Evolutionary conservation across 2,113 vertebrate species (phyloP).

Genomic region (Nannospalax galili): DNA sequence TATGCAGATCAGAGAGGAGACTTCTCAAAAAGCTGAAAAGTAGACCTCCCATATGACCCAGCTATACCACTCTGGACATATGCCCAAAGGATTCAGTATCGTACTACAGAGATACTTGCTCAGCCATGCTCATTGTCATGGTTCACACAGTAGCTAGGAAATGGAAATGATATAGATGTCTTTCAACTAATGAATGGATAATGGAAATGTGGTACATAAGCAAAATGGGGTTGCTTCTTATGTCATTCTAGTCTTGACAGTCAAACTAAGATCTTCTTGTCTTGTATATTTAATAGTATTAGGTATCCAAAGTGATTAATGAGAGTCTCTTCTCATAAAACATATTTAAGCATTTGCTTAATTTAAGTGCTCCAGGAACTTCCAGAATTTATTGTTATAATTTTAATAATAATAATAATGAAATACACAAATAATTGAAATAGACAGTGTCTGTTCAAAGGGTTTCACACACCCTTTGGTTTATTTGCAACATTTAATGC

Average conservation of each 20-base stretch:
- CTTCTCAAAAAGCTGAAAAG: too few relatives aligned
- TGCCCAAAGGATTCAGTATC: too few relatives aligned
- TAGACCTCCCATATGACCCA: too few relatives aligned
- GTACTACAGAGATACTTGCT: too few relatives aligned
- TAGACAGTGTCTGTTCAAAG: background rate
- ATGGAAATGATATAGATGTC: too few relatives aligned
- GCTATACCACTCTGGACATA: too few relatives aligned
- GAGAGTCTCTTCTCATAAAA: background rate
- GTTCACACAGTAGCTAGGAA: too few relatives aligned
- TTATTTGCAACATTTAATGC: background rate
- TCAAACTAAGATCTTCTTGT: background rate
- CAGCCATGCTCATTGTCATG: too few relatives aligned
- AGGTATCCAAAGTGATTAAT: background rate
- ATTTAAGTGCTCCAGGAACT: background rate
- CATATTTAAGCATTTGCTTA: background rate
- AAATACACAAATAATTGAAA: background rate
- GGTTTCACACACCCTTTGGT: background rate
- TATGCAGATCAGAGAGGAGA: too few relatives aligned
- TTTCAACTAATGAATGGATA: too few relatives aligned
- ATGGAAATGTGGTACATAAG: too few relatives aligned
- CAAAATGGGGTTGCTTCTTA: too few relatives aligned
- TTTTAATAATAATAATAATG: background rate
- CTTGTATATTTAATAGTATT: background rate
- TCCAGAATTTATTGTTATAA: background rate
- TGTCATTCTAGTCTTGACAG: background rate